A percentile compares a stretch with the other conserved stretches of the same genome.
These are phyloP conservation scores for Tenthredo mesomela DNA, from an alignment of 2,888 invertebrate species.

Conservation along the genomic window DNA sequence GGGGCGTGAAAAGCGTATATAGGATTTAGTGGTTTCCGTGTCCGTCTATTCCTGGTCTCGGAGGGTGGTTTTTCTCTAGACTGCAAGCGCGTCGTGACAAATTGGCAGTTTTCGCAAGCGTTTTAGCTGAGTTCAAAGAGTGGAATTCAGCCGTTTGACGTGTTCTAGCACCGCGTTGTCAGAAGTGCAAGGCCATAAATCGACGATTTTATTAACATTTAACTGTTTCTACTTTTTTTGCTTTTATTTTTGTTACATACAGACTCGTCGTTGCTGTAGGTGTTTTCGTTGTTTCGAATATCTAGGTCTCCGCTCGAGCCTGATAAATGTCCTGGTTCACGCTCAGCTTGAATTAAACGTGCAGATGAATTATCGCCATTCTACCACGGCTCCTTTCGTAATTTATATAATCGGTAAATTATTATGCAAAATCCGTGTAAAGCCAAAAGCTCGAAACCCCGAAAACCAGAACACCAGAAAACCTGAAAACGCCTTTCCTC, in stretches of 20 bases:
- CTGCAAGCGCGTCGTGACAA: background rate
- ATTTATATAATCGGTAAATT: slow-evolving; percentile 44
- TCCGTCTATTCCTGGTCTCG: slow-evolving; percentile 13
- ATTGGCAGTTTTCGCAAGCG: slow-evolving; percentile 10
- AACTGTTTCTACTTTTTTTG: background rate
- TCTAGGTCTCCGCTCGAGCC: slow-evolving; percentile 25
- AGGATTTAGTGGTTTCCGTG: slow-evolving; percentile 28
- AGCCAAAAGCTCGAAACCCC: background rate
- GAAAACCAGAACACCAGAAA: background rate
- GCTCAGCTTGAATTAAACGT: slow-evolving; percentile 49
- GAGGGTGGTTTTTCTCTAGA: background rate
- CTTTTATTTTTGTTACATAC: background rate
- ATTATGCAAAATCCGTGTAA: slow-evolving; percentile 12
- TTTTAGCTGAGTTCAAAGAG: background rate
- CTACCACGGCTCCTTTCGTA: slow-evolving; percentile 20
- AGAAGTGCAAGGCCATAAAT: slow-evolving; percentile 2
- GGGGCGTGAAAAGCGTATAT: slow-evolving; percentile 22
- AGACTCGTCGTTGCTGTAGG: slow-evolving; percentile 10
- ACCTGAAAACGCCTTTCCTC: background rate
- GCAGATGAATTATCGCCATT: slow-evolving; percentile 37
- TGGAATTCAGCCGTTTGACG: background rate
- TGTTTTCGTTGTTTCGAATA: slow-evolving; percentile 38
- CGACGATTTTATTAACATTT: background rate
- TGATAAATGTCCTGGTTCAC: slow-evolving; percentile 49
- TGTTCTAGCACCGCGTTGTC: background rate